A percentile compares a stretch with the other conserved stretches of the same genome.
Conservation (phyloP, 2,888 invertebrate genomes). For the Fabriciana adippe region DNA sequence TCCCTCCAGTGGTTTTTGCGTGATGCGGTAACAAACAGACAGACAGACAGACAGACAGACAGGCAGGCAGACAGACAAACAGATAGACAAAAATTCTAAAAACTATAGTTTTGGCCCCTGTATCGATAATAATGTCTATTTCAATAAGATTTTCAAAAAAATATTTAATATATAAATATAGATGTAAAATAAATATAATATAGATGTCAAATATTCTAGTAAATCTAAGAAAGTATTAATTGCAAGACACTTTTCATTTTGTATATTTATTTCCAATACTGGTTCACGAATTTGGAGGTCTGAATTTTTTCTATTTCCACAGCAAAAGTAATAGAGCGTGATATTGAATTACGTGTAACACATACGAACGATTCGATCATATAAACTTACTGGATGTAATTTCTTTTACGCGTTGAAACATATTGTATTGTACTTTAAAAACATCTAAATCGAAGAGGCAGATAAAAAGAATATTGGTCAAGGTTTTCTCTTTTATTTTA, state of each 20-base stretch:
- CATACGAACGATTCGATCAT: neutral
- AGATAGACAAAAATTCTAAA: too few relatives aligned
- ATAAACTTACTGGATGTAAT: slow-evolving; percentile 6
- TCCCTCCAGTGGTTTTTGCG: too few relatives aligned
- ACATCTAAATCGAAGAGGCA: slow-evolving; percentile 13
- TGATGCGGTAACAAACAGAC: too few relatives aligned
- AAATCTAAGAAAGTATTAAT: too few relatives aligned
- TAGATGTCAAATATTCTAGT: too few relatives aligned
- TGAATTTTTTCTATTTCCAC: slow-evolving; percentile 10
- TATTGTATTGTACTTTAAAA: slow-evolving; percentile 20
- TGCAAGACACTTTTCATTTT: neutral
- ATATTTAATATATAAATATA: too few relatives aligned
- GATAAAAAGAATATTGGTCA: slow-evolving; percentile 24
- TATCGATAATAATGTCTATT: too few relatives aligned
- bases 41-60: too few relatives aligned
- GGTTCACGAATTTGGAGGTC: neutral
- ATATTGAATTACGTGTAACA: slow-evolving; percentile 16
- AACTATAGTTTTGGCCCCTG: too few relatives aligned
- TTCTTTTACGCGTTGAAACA: slow-evolving; percentile 8
- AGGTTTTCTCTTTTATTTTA: slow-evolving; percentile 19
- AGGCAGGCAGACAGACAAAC: too few relatives aligned
- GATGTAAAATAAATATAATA: too few relatives aligned
- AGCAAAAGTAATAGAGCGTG: neutral
- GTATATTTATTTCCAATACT: neutral
- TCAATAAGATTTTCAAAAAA: too few relatives aligned